Base-by-base conservation (phyloP, 2,113 vertebrate species). In the Indicator maculatus region DNA sequence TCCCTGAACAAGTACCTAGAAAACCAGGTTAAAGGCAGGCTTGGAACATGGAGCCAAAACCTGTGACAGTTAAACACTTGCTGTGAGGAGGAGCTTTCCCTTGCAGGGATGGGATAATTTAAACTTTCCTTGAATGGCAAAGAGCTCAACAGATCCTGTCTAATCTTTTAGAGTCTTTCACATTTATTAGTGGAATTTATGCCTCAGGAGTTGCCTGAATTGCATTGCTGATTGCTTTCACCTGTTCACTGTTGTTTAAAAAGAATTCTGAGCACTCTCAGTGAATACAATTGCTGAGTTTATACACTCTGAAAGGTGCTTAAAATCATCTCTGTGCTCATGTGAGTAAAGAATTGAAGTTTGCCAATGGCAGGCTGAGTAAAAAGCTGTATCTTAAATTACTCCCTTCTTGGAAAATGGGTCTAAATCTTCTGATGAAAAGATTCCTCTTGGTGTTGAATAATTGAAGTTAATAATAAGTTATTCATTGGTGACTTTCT, bases 391-490 rank as follows among this genome's bases (percentile, higher is more conserved):
- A 11, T 59, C 50, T 66, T 71, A 52, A 79, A 38, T 30, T 77
- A 9, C 5, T 2, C 2, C 5, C 5, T 58, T 41, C 24, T 59
- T 66, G 45, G 55, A 38, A 85, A 93, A 45, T 53, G 47, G 1
- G 39, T 63, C 31, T 27, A 50, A 59, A 33, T 47, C 44, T 67
- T 70, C 31, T 66, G n/a, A 24, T 3, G 16, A 60, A 91, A 87
- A 36, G 26, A n/a, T 59, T 84, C 16, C 8, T 78, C 20, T 67
- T 67, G 17, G 52, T 78, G 31, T 33, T 67, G 47, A 86, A 41
- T 78, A 89, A 89, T 67, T 59, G 16, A 78, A 80, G 52, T 81
- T 89, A 87, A 84, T 90, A 93, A 59, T n/a, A 27, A 91, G 65
- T 50, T 63, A 63, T 69, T 86, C 56, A 58, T 73, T 9, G 56